Conservation (phyloP, 2,113 vertebrate species). For the Rallus limicola region DNA sequence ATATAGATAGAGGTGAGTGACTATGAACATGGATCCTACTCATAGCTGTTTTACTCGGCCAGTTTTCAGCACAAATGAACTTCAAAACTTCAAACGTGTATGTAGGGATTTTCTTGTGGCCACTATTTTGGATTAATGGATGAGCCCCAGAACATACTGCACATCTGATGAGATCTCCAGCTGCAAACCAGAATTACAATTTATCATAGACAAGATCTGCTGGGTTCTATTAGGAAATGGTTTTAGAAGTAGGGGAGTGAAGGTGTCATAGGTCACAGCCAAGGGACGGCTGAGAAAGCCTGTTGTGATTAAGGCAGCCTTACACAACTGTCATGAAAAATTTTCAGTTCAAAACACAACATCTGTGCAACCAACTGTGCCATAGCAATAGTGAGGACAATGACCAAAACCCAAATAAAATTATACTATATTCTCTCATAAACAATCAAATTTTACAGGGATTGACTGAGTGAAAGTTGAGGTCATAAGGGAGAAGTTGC, state of each 20-base stretch:
- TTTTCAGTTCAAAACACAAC: background rate
- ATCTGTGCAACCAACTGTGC: background rate
- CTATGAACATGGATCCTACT: background rate
- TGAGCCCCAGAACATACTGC: background rate
- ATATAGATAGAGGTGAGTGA: background rate
- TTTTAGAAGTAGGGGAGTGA: conserved; percentile 31
- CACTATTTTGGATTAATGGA: conserved; percentile 41
- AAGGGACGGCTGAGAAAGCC: background rate
- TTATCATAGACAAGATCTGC: conserved; percentile 38
- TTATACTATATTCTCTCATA: background rate
- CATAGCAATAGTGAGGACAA: background rate
- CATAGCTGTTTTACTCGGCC: background rate
- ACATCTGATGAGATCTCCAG: conserved; percentile 44
- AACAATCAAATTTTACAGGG: conserved; percentile 12
- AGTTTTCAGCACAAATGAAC: background rate
- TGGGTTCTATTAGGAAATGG: conserved; percentile 41
- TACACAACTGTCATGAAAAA: background rate
- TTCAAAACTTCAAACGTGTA: background rate
- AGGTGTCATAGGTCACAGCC: conserved; percentile 42
- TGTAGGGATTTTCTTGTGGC: background rate
- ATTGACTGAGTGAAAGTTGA: background rate
- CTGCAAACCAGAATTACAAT: conserved; percentile 33
- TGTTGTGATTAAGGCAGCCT: background rate
- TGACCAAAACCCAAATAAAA: background rate
- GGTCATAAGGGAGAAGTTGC: background rate